Conservation (phyloP, 2,113 vertebrate genomes). For the Pomatorhinus ruficollis region DNA sequence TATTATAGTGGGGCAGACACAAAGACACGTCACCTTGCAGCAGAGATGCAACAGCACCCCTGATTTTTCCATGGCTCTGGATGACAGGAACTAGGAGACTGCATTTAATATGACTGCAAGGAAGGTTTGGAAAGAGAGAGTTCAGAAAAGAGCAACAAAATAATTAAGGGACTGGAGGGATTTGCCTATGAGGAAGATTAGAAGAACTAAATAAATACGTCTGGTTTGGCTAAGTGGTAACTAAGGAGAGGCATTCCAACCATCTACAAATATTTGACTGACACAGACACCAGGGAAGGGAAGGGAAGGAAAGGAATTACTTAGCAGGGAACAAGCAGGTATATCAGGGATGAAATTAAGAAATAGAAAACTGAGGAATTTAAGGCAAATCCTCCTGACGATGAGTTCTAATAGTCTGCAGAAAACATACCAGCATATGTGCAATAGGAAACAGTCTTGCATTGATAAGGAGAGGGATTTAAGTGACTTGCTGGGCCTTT, state of each 20-base stretch:
- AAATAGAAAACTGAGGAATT: slow-evolving; percentile 52
- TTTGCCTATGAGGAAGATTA: slow-evolving; percentile 60
- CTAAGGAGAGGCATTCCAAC: slow-evolving; percentile 12
- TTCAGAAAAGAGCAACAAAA: slow-evolving; percentile 55
- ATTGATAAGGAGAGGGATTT: neutral
- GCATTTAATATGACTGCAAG: neutral
- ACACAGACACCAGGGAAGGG: slow-evolving; percentile 5
- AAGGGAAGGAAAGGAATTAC: slow-evolving; percentile 11
- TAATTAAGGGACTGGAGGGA: slow-evolving; percentile 55
- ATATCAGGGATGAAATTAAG: slow-evolving; percentile 34
- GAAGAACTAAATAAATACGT: slow-evolving; percentile 66
- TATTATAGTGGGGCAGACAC: neutral
- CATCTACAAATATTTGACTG: slow-evolving; percentile 68
- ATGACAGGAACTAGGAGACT: neutral
- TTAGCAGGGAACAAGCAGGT: slow-evolving; percentile 27
- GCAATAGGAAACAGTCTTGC: neutral
- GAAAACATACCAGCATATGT: neutral
- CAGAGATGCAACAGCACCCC: neutral
- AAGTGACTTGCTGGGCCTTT: slow-evolving; percentile 34
- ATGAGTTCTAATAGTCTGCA: neutral
- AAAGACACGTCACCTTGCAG: neutral
- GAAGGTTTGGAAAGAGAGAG: neutral
- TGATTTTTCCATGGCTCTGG: neutral
- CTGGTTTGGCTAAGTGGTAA: slow-evolving; percentile 37
- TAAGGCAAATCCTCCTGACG: slow-evolving; percentile 47